Evolutionary conservation across 2,888 invertebrate genomes (phyloP).

Genomic region (Crocallis elinguaria): DNA sequence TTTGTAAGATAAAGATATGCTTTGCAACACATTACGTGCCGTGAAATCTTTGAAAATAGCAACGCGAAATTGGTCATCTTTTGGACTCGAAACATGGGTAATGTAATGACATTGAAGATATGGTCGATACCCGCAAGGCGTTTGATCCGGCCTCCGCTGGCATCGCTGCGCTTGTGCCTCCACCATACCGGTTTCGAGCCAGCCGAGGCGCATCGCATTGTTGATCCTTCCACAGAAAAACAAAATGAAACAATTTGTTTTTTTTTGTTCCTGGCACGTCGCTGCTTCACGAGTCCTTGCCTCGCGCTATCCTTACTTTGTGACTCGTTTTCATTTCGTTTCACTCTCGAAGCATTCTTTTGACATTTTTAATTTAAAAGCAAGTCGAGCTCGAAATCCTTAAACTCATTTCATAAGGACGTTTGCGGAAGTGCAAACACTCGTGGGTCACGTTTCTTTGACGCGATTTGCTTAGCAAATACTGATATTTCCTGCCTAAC

Average conservation of each 20-base stretch:
- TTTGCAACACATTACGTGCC: background rate
- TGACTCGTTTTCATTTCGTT: constrained; percentile 43
- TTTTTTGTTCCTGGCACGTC: constrained; percentile 58
- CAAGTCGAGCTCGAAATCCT: constrained; percentile 29
- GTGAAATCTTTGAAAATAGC: background rate
- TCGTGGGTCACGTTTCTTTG: constrained; percentile 63
- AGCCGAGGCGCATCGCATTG: constrained; percentile 70
- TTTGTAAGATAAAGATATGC: no score
- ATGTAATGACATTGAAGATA: constrained; percentile 58
- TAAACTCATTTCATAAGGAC: constrained; percentile 42
- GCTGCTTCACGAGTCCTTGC: constrained; percentile 39
- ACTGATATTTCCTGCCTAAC: constrained; percentile 56
- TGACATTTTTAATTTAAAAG: constrained; percentile 26
- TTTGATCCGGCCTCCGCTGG: constrained; percentile 56
- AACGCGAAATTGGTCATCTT: background rate
- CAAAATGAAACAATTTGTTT: constrained; percentile 75
- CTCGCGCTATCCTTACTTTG: constrained; percentile 52
- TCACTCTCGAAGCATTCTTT: constrained; percentile 26
- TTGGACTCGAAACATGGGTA: constrained; percentile 28
- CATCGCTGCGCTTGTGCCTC: constrained; percentile 42
- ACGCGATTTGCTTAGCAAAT: constrained; percentile 72
- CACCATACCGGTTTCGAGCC: constrained; percentile 74
- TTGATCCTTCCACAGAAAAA: constrained; percentile 77
- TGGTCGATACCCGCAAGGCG: constrained; percentile 66
- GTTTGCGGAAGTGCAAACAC: constrained; percentile 58